These are phyloP conservation scores for Pseudomyrmex gracilis DNA, from an alignment of 1,140 invertebrate species.

Conservation along the genomic window DNA sequence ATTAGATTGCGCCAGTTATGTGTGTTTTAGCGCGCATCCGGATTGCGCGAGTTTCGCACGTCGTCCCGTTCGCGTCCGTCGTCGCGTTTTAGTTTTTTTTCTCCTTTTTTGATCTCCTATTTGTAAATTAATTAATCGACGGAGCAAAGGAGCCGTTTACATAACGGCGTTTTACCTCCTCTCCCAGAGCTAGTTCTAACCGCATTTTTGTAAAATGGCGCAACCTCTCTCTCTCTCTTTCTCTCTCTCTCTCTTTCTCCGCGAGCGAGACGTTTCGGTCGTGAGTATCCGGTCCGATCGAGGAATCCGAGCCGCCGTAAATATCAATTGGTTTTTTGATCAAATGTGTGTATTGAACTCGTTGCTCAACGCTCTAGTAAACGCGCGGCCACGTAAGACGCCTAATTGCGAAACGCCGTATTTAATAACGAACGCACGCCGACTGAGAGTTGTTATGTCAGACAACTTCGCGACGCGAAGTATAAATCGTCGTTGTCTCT, in stretches of 20 bases:
- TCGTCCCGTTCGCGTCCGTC: no score
- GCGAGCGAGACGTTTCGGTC: not conserved
- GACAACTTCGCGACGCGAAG: not conserved
- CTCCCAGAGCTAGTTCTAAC: slow-evolving; percentile 45
- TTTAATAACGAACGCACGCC: slow-evolving; percentile 14
- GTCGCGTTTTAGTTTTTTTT: not conserved
- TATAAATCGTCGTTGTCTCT: not conserved
- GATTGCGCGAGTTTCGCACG: not conserved
- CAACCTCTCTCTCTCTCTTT: slow-evolving; percentile 37
- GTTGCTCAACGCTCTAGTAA: slow-evolving; percentile 62
- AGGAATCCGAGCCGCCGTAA: slow-evolving; percentile 44
- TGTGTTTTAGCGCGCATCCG: not conserved
- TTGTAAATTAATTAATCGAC: slow-evolving; percentile 57
- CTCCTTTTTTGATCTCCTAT: slow-evolving; percentile 21
- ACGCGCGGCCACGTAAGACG: slow-evolving; percentile 24
- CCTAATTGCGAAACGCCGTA: slow-evolving; percentile 63
- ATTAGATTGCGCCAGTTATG: not conserved
- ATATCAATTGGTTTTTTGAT: slow-evolving; percentile 17
- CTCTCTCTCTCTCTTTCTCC: no score
- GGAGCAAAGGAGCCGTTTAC: slow-evolving; percentile 47
- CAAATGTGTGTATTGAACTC: slow-evolving; percentile 42
- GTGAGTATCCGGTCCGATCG: not conserved
- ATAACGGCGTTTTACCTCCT: slow-evolving; percentile 44
- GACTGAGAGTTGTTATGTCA: slow-evolving; percentile 58
- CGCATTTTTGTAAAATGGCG: slow-evolving; percentile 67